Conservation (phyloP, 2,888 invertebrate genomes). For the Resseliella maxima region DNA sequence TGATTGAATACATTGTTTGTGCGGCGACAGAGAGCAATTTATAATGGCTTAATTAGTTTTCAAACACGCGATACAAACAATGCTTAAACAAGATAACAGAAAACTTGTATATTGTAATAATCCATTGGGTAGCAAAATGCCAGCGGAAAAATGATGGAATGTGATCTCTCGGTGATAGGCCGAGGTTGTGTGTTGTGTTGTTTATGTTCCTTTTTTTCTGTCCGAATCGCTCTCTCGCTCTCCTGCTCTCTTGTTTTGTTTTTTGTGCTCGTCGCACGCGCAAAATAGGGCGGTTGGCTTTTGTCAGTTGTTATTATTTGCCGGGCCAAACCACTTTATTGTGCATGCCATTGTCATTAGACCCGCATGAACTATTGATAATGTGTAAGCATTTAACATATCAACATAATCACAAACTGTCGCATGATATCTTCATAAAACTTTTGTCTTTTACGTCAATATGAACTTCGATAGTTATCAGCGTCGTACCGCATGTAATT, state of each 20-base stretch:
- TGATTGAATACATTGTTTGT: conserved; percentile 53
- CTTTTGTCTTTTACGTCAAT: conserved; percentile 27
- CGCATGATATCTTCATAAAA: conserved; percentile 24
- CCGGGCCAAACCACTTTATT: background rate
- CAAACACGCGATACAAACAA: conserved; percentile 48
- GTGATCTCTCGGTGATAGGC: background rate
- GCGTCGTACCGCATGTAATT: conserved; percentile 1
- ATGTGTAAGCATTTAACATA: conserved; percentile 45
- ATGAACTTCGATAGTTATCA: background rate
- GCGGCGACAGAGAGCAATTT: conserved; percentile 37
- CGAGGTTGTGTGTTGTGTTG: too few species aligned
- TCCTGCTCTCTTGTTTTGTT: too few species aligned
- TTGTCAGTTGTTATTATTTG: background rate
- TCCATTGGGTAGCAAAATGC: background rate
- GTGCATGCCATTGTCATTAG: conserved; percentile 25
- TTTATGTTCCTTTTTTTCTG: too few species aligned
- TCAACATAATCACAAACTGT: conserved; percentile 36
- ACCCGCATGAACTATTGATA: conserved; percentile 51
- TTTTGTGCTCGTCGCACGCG: too few species aligned
- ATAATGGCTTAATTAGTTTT: conserved; percentile 53
- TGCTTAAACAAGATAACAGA: background rate
- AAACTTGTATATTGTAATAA: background rate
- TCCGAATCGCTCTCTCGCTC: too few species aligned
- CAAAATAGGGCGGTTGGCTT: background rate
- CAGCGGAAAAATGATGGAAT: background rate